Conservation (phyloP, 2,888 invertebrate species). For the Tachina fera region DNA sequence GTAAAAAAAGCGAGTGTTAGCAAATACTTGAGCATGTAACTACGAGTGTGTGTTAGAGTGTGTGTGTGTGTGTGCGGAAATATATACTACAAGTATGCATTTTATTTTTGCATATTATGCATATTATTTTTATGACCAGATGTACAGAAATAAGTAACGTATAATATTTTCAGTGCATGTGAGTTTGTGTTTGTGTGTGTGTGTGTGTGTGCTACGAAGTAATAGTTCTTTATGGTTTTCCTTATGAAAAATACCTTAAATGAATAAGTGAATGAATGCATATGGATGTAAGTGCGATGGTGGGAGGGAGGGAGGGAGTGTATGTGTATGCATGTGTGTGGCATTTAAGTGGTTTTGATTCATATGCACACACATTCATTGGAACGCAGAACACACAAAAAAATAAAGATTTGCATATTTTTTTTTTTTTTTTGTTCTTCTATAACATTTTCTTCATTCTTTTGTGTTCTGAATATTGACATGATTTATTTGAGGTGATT, state of each 20-base stretch:
- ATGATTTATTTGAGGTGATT: slow-evolving; percentile 69
- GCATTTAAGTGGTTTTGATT: slow-evolving; percentile 66
- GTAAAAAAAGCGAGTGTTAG: not conserved
- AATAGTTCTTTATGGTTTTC: slow-evolving; percentile 46
- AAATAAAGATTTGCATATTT: slow-evolving; percentile 11
- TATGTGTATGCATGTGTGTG: slow-evolving; percentile 51
- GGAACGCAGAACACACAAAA: not conserved
- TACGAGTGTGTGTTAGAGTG: not conserved
- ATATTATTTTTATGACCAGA: slow-evolving; percentile 66
- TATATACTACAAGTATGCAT: slow-evolving; percentile 45
- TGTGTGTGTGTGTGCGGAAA: not conserved
- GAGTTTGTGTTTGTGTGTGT: not conserved
- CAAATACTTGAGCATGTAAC: not conserved
- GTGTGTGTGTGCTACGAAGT: slow-evolving; percentile 8
- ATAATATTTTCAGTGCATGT: slow-evolving; percentile 8
- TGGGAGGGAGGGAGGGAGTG: not conserved
- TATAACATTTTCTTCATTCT: slow-evolving; percentile 35
- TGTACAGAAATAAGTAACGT: slow-evolving; percentile 33
- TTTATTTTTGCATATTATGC: slow-evolving; percentile 69
- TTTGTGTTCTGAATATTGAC: slow-evolving; percentile 63
- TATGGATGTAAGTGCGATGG: not conserved
- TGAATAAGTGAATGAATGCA: slow-evolving; percentile 21
- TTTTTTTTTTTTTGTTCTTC: slow-evolving; percentile 10
- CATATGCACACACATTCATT: slow-evolving; percentile 29
- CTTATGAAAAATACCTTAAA: slow-evolving; percentile 22